Base-by-base conservation (phyloP, 2,797 vertebrate genomes). In the Anguilla obscura region DNA sequence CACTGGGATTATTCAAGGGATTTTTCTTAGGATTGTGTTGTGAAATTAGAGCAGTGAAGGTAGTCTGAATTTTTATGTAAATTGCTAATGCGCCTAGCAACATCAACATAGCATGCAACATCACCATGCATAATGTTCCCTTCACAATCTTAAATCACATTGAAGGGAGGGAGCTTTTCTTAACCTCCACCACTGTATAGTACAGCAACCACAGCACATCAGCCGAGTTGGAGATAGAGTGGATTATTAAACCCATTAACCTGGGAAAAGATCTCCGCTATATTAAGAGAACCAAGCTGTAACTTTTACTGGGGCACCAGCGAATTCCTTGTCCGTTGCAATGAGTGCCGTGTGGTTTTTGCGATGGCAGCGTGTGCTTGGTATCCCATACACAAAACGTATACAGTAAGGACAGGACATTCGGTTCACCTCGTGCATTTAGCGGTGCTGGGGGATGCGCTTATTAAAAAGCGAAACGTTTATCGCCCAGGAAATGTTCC, bases 401-500 rank as follows among this genome's bases (percentile, higher is more conserved):
- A 36, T 3, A 18, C 8, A 14, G 18, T 76, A 76, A 1, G 27
- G 30, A 33, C 27, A 36, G 69, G 27, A 33, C 18, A 24, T 48
- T 80, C 21, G 36, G 18, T 21, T 45, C 21, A 9, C 4, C 5
- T 45, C 14, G 45, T 24, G 36, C 14, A 40, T 14, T 14, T 36
- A 24, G 16, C 21, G 45, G 1, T 24, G 21, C 40, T 21, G 8
- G 36, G 14, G 36, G 36, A 48, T 45, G 21, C 40, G 36, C 36
- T 80, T 18, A 24, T 45, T 80, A 1, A 45, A 48, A 80, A 80
- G n/a, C 6, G 7, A 18, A 80, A 48, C 40, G 4, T 86, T 54
- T n/a, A 63, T 80, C 58, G 9, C 86, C 1, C 0, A 99, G 99
- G 98, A 99, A 94, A 92, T 97, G 1, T 99, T 99, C 91, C 99